A percentile compares a stretch with the other conserved stretches of the same genome.
Evolutionary conservation across 2,797 vertebrate genomes (phyloP).

Genomic region (Anabacerthia variegaticeps): DNA sequence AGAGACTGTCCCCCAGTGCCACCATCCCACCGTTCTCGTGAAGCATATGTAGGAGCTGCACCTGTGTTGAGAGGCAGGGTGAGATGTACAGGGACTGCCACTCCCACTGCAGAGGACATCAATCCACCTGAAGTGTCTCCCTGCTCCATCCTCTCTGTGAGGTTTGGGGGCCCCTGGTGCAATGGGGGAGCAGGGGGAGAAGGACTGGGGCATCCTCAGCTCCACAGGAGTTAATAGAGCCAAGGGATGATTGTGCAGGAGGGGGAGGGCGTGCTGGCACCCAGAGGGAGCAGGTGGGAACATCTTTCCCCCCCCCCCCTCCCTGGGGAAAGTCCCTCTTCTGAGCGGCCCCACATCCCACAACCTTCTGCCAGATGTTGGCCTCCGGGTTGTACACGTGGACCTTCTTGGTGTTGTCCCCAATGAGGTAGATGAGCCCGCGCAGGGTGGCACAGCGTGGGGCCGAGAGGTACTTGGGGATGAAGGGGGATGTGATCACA

Average conservation of each 20-base stretch:
- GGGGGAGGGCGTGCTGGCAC: neutral
- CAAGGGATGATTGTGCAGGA: neutral
- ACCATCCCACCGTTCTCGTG: conserved; percentile 94
- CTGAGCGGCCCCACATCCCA: neutral
- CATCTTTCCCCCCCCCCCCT: neutral
- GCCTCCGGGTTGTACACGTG: conserved; percentile 87
- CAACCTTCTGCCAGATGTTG: conserved; percentile 97
- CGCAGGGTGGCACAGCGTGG: conserved; percentile 87
- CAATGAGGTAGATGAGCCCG: conserved; percentile 90
- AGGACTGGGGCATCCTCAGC: neutral
- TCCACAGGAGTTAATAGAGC: neutral
- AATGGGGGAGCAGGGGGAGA: neutral
- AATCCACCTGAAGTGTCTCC: rapidly evolving
- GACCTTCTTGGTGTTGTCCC: conserved; percentile 98
- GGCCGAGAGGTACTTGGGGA: conserved; percentile 96
- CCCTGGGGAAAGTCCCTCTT: neutral
- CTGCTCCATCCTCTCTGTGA: neutral
- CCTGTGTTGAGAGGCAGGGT: conserved; percentile 64
- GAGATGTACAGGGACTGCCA: rapidly evolving
- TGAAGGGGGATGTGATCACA: conserved; percentile 90
- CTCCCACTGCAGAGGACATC: neutral
- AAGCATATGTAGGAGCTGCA: conserved; percentile 92
- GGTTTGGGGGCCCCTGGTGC: rapidly evolving
- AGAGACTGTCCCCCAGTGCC: conserved; percentile 82
- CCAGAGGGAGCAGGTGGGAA: neutral